Conservation (phyloP, 2,888 invertebrate genomes). For the Ormyrus nitidulus region DNA sequence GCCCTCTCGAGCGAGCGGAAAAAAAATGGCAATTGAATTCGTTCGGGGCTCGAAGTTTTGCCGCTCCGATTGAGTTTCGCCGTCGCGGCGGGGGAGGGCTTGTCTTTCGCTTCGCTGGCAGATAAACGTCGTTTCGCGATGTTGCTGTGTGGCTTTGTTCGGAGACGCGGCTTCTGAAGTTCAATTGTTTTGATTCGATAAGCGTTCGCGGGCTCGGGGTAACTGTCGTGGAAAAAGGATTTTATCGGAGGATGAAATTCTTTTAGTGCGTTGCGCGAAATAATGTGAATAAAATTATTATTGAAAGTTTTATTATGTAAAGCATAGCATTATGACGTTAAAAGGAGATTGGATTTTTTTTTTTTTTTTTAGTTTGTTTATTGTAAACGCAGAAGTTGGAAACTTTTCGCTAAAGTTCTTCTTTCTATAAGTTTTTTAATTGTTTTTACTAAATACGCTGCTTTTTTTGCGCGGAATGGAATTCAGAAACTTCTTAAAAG, state of each 20-base stretch:
- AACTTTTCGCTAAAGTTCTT: no score
- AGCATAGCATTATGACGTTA: neutral
- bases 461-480: no score
- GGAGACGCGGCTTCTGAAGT: neutral
- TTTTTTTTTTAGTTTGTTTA: neutral
- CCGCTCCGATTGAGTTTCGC: slow-evolving; percentile 1
- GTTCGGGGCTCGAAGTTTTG: slow-evolving; percentile 1
- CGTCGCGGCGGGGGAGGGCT: neutral
- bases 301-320: no score
- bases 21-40: neutral
- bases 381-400: no score
- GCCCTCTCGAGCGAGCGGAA: neutral
- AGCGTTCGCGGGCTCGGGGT: neutral
- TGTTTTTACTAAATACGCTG: no score
- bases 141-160: neutral
- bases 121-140: neutral
- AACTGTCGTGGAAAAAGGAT: neutral
- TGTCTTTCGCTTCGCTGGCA: neutral
- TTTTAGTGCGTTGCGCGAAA: no score
- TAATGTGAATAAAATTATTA: no score
- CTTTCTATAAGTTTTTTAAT: no score
- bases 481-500: no score
- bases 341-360: neutral
- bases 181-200: slow-evolving; percentile 12
- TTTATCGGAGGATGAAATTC: neutral